Percentiles rank a stretch among this genome's conserved stretches.
phyloP scores from a whole-genome alignment of 2,888 invertebrate species.

The Camptogramma bilineatum region DNA sequence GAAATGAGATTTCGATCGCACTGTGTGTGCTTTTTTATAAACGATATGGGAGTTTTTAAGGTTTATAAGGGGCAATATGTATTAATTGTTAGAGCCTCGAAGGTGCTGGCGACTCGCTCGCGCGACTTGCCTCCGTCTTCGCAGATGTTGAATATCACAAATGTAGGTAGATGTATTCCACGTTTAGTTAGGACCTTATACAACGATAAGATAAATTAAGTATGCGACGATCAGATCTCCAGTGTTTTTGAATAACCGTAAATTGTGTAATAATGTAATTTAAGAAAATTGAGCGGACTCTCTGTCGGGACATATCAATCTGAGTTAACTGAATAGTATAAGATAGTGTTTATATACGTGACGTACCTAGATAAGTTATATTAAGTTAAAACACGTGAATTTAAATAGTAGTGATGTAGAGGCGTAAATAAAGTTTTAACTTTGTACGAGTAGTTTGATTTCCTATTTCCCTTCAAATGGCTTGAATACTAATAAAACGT shows the following conservation, averaged over 20 bases:
- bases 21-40: slow-evolving; percentile 56
- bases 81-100: slow-evolving; percentile 58
- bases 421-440: slow-evolving; percentile 79
- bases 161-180: slow-evolving; percentile 63
- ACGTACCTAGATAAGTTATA: slow-evolving; percentile 81
- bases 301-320: slow-evolving; percentile 77
- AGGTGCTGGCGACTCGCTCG: slow-evolving; percentile 82
- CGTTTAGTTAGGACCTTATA: slow-evolving; percentile 68
- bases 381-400: slow-evolving; percentile 82
- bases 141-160: slow-evolving; percentile 68
- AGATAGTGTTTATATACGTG: slow-evolving; percentile 81
- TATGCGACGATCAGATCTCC: slow-evolving; percentile 76
- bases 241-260: slow-evolving; percentile 75
- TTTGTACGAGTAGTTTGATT: slow-evolving; percentile 61
- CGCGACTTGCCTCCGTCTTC: slow-evolving; percentile 83
- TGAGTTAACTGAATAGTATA: slow-evolving; percentile 64
- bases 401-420: slow-evolving; percentile 81
- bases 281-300: slow-evolving; percentile 74
- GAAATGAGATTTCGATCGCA: slow-evolving; percentile 67
- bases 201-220: slow-evolving; percentile 68
- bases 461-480: slow-evolving; percentile 25
- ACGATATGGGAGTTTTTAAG: slow-evolving; percentile 68
- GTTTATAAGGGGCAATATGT: slow-evolving; percentile 71
- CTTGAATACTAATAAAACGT: neutral
- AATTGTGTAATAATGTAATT: slow-evolving; percentile 71